Evolutionary conservation across 2,797 vertebrate genomes (phyloP).

Genomic region (Anguilla megastoma): DNA sequence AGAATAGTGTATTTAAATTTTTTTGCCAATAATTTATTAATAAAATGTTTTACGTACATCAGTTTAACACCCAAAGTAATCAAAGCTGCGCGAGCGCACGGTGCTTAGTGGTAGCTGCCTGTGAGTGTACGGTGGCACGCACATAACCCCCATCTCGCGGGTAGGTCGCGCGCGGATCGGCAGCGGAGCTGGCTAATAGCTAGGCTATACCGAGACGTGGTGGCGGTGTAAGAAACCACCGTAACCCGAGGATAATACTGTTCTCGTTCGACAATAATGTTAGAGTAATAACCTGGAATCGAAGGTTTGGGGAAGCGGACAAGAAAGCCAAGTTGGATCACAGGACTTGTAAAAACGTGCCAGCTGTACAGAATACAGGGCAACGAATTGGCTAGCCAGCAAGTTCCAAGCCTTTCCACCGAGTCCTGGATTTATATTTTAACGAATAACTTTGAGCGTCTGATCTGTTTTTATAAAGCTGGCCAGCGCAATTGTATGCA

Average conservation of each 20-base stretch:
- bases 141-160: background rate
- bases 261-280: slow-evolving; percentile 36
- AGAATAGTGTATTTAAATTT: background rate
- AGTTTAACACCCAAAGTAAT: background rate
- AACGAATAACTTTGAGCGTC: background rate
- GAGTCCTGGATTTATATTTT: slow-evolving; percentile 34
- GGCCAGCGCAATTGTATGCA: background rate
- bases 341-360: slow-evolving; percentile 28
- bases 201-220: slow-evolving; percentile 45
- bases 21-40: background rate
- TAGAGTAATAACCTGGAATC: slow-evolving; percentile 40
- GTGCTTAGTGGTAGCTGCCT: background rate
- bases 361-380: slow-evolving; percentile 40
- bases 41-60: background rate
- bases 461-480: background rate
- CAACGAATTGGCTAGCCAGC: slow-evolving; percentile 38
- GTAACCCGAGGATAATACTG: slow-evolving; percentile 25
- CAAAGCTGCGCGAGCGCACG: background rate
- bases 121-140: background rate
- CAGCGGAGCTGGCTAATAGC: slow-evolving; percentile 30
- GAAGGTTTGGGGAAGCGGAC: slow-evolving; percentile 36
- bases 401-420: slow-evolving; percentile 51
- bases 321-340: slow-evolving; percentile 24
- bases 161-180: background rate
- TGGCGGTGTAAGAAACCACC: slow-evolving; percentile 37